A percentile compares a stretch with the other conserved stretches of the same genome.
Conservation (phyloP, 1,140 invertebrate genomes). For the Drosophila kanapiae region DNA sequence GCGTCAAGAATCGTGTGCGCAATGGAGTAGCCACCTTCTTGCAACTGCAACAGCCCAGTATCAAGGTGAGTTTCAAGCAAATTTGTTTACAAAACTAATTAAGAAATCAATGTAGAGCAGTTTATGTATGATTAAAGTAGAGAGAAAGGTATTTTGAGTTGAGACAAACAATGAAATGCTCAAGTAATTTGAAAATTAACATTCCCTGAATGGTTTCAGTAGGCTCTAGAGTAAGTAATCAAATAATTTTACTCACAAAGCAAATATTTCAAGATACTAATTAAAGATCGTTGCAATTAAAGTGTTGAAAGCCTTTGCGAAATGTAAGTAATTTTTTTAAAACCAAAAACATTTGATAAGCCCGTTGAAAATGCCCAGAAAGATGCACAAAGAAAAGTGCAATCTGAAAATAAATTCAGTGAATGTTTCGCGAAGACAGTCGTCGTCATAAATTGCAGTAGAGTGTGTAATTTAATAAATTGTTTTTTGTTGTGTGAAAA, state of each 20-base stretch:
- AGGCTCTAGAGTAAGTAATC: neutral
- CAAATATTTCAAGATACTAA: neutral
- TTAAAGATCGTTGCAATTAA: neutral
- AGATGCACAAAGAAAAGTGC: neutral
- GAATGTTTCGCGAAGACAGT: constrained; percentile 17
- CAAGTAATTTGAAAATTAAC: neutral
- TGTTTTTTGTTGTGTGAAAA: constrained; percentile 21
- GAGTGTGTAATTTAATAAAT: constrained; percentile 13
- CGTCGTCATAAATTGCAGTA: constrained; percentile 5
- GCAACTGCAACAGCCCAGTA: constrained; percentile 90
- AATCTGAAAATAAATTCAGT: constrained; percentile 17
- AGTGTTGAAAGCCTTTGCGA: neutral
- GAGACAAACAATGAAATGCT: neutral
- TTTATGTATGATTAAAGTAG: no score
- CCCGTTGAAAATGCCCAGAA: neutral
- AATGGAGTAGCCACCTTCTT: constrained; percentile 97
- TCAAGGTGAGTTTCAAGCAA: constrained; percentile 90
- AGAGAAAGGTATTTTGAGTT: no score
- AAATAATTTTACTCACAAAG: neutral
- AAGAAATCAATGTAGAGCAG: neutral
- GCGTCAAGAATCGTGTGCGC: constrained; percentile 96
- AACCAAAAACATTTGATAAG: neutral
- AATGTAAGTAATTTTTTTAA: neutral
- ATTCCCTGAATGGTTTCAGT: neutral
- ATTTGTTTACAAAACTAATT: constrained; percentile 29